Conservation (phyloP, 2,113 vertebrate genomes). For the Trinectes maculatus region DNA sequence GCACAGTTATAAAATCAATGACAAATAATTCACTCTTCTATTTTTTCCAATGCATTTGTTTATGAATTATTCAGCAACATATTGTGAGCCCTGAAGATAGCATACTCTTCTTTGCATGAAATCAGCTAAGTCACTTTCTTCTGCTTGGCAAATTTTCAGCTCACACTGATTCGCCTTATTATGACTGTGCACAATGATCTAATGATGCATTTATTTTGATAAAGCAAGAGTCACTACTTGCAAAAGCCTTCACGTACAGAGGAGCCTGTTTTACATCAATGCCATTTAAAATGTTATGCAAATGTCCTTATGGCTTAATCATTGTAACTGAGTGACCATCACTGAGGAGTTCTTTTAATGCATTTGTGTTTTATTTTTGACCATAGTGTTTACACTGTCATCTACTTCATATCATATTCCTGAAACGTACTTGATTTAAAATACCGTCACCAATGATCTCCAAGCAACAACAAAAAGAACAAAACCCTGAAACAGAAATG, state of each 20-base stretch:
- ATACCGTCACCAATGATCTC: constrained; percentile 38
- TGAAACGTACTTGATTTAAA: constrained; percentile 37
- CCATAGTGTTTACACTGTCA: constrained; percentile 21
- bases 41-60: constrained; percentile 5
- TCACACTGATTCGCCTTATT: background rate
- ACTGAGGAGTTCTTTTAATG: constrained; percentile 28
- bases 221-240: background rate
- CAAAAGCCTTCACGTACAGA: no score
- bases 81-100: constrained; percentile 3
- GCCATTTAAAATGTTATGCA: background rate
- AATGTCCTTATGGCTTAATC: background rate
- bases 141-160: constrained; percentile 20
- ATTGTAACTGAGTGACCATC: constrained; percentile 20
- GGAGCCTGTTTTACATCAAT: constrained; percentile 1
- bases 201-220: constrained; percentile 6
- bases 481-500: constrained; percentile 34
- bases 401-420: constrained; percentile 36
- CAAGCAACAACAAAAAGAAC: constrained; percentile 29
- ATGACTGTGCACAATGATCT: background rate
- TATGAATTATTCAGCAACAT: constrained; percentile 13
- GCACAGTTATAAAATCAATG: constrained; percentile 25
- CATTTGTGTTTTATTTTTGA: constrained; percentile 27
- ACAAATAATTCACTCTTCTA: constrained; percentile 32
- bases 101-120: constrained; percentile 20
- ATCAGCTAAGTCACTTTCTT: constrained; percentile 2